Evolutionary conservation across 2,113 vertebrate genomes (phyloP).

Genomic region (Mirounga angustirostris): DNA sequence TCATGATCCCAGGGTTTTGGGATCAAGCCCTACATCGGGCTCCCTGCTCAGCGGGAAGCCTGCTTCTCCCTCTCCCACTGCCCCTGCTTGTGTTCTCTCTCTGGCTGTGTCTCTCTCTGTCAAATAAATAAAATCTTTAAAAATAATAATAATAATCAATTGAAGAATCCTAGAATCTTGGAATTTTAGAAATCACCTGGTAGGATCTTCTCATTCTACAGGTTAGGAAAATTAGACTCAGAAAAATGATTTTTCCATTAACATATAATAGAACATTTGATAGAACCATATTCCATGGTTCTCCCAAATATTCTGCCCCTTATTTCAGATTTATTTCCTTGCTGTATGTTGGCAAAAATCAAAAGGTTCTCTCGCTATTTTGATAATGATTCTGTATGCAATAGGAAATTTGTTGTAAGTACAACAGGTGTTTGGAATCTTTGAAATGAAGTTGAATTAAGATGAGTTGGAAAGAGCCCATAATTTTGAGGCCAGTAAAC

Average conservation of each 20-base stretch:
- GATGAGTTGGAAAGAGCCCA: not conserved
- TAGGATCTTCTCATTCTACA: not conserved
- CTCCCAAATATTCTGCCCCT: not conserved
- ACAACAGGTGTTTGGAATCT: not conserved
- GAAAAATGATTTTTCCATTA: not conserved
- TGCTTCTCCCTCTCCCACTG: no score
- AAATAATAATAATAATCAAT: no score
- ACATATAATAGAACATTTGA: not conserved
- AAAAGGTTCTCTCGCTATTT: not conserved
- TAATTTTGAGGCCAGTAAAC: not conserved
- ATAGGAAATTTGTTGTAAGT: not conserved
- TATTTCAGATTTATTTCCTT: not conserved
- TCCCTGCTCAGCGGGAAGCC: no score
- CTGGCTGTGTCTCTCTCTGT: no score
- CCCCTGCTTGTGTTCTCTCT: no score
- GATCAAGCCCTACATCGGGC: no score
- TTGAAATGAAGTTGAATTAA: not conserved
- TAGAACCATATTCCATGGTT: not conserved
- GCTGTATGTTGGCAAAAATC: not conserved
- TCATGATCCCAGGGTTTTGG: no score
- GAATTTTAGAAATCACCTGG: not conserved
- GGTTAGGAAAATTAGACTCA: constrained; percentile 17
- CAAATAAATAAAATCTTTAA: no score
- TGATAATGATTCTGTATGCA: not conserved
- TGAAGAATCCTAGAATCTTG: constrained; percentile 20